Percentiles rank a stretch among this genome's conserved stretches.
Conservation (phyloP, 2,888 invertebrate genomes). For the Ophonus ardosiacus region DNA sequence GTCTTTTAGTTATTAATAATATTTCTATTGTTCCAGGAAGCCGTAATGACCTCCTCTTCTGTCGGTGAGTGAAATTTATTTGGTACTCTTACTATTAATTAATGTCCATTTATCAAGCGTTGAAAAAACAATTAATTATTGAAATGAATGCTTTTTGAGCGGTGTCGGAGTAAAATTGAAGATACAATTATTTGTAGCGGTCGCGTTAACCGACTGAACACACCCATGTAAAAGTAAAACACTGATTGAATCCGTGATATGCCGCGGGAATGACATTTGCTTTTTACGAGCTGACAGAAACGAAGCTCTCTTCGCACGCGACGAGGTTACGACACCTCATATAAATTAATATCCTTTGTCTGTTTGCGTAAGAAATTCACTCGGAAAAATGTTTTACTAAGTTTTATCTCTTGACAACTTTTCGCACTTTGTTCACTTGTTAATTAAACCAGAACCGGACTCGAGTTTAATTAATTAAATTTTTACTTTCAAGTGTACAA, state of each 20-base stretch:
- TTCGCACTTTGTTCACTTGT: constrained; percentile 47
- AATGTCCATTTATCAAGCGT: not conserved
- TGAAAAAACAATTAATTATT: constrained; percentile 15
- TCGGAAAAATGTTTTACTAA: constrained; percentile 42
- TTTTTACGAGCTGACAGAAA: constrained; percentile 27
- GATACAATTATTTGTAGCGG: constrained; percentile 4
- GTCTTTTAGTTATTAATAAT: too few species aligned
- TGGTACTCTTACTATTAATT: not conserved
- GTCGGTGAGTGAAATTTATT: not conserved
- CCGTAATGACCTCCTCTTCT: not conserved
- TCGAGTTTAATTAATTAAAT: not conserved
- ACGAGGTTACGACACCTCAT: constrained; percentile 2
- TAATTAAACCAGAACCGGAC: constrained; percentile 29
- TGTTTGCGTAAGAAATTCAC: constrained; percentile 42
- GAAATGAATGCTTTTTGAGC: not conserved
- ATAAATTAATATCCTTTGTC: constrained; percentile 55
- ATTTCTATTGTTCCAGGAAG: too few species aligned
- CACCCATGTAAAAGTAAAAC: not conserved
- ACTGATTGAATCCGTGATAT: constrained; percentile 15
- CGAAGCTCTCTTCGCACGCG: constrained; percentile 10
- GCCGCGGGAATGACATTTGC: constrained; percentile 2
- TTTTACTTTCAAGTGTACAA: not conserved
- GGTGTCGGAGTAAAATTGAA: constrained; percentile 15
- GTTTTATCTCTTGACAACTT: constrained; percentile 47
- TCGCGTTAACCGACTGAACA: not conserved